Percentiles rank a stretch among this genome's conserved stretches.
Evolutionary conservation across 2,888 invertebrate species (phyloP).

Genomic region (Polydrusus pterygomalis): DNA sequence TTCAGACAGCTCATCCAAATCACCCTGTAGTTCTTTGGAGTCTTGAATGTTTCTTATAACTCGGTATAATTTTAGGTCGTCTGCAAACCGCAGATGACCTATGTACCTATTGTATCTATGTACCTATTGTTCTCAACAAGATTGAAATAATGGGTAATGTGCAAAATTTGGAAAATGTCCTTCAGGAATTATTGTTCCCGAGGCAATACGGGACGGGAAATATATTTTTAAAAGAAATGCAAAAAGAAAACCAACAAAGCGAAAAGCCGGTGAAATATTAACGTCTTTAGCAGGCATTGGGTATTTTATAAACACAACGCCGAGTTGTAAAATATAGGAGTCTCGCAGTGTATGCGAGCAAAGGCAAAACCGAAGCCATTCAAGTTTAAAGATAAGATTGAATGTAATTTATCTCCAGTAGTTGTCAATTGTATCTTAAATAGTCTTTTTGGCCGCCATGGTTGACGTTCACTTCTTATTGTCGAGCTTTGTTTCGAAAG

Average conservation of each 20-base stretch:
- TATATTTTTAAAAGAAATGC: conserved; percentile 28
- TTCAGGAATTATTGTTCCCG: conserved; percentile 12
- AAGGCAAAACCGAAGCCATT: conserved; percentile 56
- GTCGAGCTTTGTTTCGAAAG: conserved; percentile 59
- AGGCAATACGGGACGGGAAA: conserved; percentile 15
- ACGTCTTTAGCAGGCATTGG: conserved; percentile 56
- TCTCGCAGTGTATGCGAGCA: conserved; percentile 40
- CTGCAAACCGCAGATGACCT: too few species aligned
- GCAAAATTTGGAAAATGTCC: conserved; percentile 19
- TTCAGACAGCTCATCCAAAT: too few species aligned
- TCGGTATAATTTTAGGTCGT: too few species aligned
- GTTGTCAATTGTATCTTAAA: conserved; percentile 65
- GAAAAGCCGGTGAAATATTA: conserved; percentile 57
- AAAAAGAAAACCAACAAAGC: conserved; percentile 55
- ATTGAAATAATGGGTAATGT: not conserved
- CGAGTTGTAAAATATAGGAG: conserved; percentile 48
- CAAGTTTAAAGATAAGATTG: conserved; percentile 63
- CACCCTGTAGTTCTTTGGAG: too few species aligned
- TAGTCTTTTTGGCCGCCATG: conserved; percentile 59
- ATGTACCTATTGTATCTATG: too few species aligned
- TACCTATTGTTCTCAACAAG: too few species aligned
- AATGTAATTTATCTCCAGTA: conserved; percentile 62
- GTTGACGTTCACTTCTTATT: conserved; percentile 59
- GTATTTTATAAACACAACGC: conserved; percentile 57
- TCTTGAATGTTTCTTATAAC: too few species aligned